Evolutionary conservation across 2,888 invertebrate species (phyloP), one percentile per base, ranked within the genome.

Genomic region (Drosophila merina): DNA sequence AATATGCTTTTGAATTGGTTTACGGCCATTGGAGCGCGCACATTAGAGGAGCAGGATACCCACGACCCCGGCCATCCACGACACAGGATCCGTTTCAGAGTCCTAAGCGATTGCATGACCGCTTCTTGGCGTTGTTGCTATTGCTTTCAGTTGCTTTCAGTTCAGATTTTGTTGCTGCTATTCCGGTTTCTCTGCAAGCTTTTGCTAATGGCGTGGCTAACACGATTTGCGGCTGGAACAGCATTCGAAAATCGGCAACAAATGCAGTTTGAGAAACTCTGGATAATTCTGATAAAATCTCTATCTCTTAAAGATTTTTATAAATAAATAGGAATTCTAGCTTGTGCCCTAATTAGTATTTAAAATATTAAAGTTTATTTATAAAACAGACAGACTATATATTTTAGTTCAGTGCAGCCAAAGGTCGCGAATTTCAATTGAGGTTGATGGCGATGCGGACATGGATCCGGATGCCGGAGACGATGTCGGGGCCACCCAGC

Each of bases 1-100:
- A 85, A 84, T 84, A 85, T 84, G 88, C 84, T 76, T 82, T 83
- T 84, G 83, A 82, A 87, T 87, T 85, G 84, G 84, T 87, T 84
- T 79, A 82, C 79, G 86, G 77, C 74, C 77, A 82, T 68, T 74
- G 86, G 52, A 76, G 85, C 84, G 82, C 81, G 71, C 75, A 79
- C 70, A 67, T 72, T 77, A 59, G 66, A 58, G 47, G 63, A 48
- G 62, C 47, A 7, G 25, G 44, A 44, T 20, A 28, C 31, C 8
- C 50, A 9, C 26, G 33, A 31, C 7, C 33, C 12, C 36, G 10
- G 54, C 36, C 36, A 26, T 45, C 55, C 45, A 31, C 14, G 26
- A 26, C 4, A 33, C 45, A 25, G 60, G 48, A 62, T 59, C 59
- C 58, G 26, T 47, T 57, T 45, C 57, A 54, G 25, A 48, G 48